These are phyloP conservation scores for Myotis lucifugus DNA, from an alignment of 2,113 vertebrate species.

Conservation along the genomic window DNA sequence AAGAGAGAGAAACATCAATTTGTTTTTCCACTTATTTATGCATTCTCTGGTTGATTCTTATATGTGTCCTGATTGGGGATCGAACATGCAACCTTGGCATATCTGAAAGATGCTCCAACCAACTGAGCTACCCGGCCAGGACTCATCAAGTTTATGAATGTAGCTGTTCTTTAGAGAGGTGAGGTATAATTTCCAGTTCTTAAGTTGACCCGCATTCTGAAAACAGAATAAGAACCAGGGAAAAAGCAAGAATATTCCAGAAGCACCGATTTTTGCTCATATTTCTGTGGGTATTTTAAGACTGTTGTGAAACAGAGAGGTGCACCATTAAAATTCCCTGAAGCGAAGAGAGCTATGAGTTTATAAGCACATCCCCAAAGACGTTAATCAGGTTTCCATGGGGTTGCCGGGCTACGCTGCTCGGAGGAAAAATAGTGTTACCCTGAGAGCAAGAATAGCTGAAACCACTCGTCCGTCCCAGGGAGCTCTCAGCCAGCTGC, in stretches of 20 bases:
- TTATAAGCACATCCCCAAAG: constrained; percentile 62
- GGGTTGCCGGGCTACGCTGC: constrained; percentile 82
- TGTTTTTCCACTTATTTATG: not conserved
- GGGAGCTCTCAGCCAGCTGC: constrained; percentile 81
- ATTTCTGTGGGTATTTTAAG: constrained; percentile 25
- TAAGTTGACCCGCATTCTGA: not conserved
- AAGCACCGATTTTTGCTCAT: not conserved
- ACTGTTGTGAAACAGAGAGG: constrained; percentile 43
- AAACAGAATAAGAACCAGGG: not conserved
- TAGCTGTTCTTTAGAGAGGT: not conserved
- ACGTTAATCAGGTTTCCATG: constrained; percentile 80
- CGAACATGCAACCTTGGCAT: not conserved
- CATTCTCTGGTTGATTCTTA: not conserved
- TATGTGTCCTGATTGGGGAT: not conserved
- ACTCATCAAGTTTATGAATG: not conserved
- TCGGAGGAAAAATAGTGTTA: constrained; percentile 82
- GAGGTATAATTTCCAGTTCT: not conserved
- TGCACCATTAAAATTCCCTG: constrained; percentile 63
- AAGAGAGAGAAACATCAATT: not conserved
- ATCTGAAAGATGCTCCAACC: not conserved
- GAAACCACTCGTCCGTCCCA: constrained; percentile 79
- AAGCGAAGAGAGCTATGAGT: constrained; percentile 28
- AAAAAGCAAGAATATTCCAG: not conserved
- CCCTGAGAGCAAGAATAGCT: constrained; percentile 81
- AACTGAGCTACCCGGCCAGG: not conserved